These are phyloP conservation scores for Nerophis lumbriciformis DNA, from an alignment of 2,113 vertebrate species.

Conservation along the genomic window DNA sequence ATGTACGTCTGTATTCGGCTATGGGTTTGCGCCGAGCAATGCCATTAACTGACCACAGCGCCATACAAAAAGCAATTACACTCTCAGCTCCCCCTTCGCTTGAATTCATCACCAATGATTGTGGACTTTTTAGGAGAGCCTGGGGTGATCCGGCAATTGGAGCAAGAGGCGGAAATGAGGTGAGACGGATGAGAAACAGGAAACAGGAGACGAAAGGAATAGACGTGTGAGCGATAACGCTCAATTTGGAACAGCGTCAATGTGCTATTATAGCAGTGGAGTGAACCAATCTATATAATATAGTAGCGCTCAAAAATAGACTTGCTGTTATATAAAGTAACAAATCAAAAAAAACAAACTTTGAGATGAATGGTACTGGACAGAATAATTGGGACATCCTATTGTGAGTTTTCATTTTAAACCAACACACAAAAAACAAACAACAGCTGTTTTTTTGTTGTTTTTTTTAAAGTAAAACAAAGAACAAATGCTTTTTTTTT, in stretches of 20 bases:
- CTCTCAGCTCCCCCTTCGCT: conserved; percentile 24
- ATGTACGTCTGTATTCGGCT: conserved; percentile 5
- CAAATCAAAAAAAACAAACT: conserved; percentile 22
- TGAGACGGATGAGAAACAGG: conserved; percentile 51
- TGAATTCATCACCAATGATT: conserved; percentile 51
- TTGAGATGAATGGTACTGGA: conserved; percentile 30
- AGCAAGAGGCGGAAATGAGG: conserved; percentile 32
- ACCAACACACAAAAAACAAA: too few species aligned
- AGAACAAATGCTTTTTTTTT: too few species aligned
- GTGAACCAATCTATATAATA: conserved; percentile 40
- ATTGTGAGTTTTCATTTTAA: too few species aligned
- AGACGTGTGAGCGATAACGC: conserved; percentile 49
- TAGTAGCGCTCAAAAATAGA: conserved; percentile 40
- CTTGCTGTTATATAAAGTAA: conserved; percentile 9
- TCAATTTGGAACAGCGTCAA: conserved; percentile 54
- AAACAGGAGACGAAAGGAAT: conserved; percentile 39
- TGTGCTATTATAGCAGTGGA: conserved; percentile 46
- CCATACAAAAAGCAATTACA: conserved; percentile 59
- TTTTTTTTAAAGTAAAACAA: too few species aligned
- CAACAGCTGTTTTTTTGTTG: too few species aligned
- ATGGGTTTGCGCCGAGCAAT: conserved; percentile 32
- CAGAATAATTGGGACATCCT: background rate
- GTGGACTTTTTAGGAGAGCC: conserved; percentile 46
- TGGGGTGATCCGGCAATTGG: conserved; percentile 49
- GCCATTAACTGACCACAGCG: conserved; percentile 40